Evolutionary conservation across 2,888 invertebrate genomes (phyloP).

Genomic region (Hydroisotoma schaefferi): DNA sequence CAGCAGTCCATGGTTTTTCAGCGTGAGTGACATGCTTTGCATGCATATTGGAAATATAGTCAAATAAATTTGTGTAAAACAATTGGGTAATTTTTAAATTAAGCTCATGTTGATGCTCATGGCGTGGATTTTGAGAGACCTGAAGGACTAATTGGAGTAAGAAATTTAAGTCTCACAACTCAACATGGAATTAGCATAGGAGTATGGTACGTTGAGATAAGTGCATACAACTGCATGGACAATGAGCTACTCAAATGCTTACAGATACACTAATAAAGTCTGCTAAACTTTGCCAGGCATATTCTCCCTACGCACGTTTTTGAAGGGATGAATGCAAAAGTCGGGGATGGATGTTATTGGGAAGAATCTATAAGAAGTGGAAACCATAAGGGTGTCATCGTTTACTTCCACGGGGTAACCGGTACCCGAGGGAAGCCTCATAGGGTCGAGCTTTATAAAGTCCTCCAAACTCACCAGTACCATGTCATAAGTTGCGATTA

Average conservation of each 20-base stretch:
- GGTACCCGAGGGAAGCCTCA: conserved; percentile 68
- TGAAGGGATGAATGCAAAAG: not conserved
- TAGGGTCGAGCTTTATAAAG: conserved; percentile 66
- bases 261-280: conserved; percentile 6
- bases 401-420: conserved; percentile 73
- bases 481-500: conserved; percentile 80
- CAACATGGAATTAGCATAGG: conserved; percentile 1
- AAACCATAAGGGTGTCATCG: conserved; percentile 55
- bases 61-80: conserved; percentile 5
- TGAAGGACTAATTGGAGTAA: not conserved
- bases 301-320: not conserved
- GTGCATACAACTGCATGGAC: conserved; percentile 11
- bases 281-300: no score
- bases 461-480: conserved; percentile 65
- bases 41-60: conserved; percentile 13
- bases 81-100: not conserved
- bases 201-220: conserved; percentile 9
- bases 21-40: not conserved
- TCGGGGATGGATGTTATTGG: not conserved
- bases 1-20: conserved; percentile 6
- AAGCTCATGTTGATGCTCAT: conserved; percentile 10
- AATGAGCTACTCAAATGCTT: conserved; percentile 9
- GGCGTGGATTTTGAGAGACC: conserved; percentile 11
- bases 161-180: not conserved
- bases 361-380: not conserved